These are phyloP conservation scores for Grammomys dolichurus DNA, from an alignment of 2,113 vertebrate species.

Conservation along the genomic window DNA sequence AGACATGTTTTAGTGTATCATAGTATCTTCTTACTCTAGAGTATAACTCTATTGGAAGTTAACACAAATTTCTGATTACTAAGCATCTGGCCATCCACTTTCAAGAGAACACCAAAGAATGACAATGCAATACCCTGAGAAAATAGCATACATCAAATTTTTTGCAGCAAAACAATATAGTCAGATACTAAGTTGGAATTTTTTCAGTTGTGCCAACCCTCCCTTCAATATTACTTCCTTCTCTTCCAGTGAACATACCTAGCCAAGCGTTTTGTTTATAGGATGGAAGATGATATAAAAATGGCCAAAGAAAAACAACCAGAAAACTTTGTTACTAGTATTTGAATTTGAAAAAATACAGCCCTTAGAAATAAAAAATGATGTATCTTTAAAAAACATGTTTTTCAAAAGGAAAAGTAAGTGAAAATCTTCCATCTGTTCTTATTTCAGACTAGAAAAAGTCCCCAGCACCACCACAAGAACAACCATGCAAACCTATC, in stretches of 20 bases:
- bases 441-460: conserved; percentile 16
- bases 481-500: conserved; percentile 32
- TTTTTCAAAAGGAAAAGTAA: conserved; percentile 12
- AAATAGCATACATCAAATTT: conserved; percentile 27
- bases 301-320: neutral
- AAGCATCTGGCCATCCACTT: neutral
- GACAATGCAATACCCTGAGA: conserved; percentile 37
- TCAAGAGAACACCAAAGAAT: conserved; percentile 50
- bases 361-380: neutral
- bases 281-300: neutral
- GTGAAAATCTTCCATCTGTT: conserved; percentile 4
- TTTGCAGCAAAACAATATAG: conserved; percentile 8
- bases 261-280: conserved; percentile 45
- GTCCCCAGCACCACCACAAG: neutral
- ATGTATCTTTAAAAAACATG: neutral
- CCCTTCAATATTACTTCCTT: conserved; percentile 22
- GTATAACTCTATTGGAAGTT: neutral
- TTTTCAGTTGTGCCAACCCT: neutral
- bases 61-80: neutral
- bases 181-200: neutral
- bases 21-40: conserved; percentile 21
- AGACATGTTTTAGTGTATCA: neutral
- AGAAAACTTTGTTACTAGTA: neutral
- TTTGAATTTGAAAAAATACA: conserved; percentile 17
- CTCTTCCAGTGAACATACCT: neutral